Percentiles rank a stretch among this genome's conserved stretches.
Evolutionary conservation across 2,888 invertebrate genomes (phyloP).

Genomic region (Leistus spinibarbis): DNA sequence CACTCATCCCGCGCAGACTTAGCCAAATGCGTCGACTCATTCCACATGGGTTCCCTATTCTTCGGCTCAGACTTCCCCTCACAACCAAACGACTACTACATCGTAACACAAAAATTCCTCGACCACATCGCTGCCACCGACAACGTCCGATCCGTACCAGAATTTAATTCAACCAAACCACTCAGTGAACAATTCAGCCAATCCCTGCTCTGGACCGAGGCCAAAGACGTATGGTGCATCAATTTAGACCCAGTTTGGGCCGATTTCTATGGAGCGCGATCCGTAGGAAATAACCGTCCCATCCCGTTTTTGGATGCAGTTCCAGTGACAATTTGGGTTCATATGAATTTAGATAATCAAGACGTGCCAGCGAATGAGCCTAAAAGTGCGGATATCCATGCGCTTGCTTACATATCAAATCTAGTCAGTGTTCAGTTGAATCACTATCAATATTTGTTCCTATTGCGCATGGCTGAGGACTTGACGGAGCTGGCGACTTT

Average conservation of each 20-base stretch:
- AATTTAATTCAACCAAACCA: constrained; percentile 33
- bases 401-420: constrained; percentile 81
- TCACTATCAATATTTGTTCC: constrained; percentile 91
- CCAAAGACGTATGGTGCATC: constrained; percentile 88
- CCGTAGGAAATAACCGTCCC: constrained; percentile 73
- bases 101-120: constrained; percentile 82
- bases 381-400: constrained; percentile 73
- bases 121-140: constrained; percentile 66
- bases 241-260: constrained; percentile 91
- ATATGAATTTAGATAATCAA: constrained; percentile 56
- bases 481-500: constrained; percentile 80
- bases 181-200: constrained; percentile 52
- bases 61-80: constrained; percentile 82
- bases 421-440: constrained; percentile 89
- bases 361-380: constrained; percentile 34
- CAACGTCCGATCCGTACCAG: constrained; percentile 56
- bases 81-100: constrained; percentile 70
- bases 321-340: constrained; percentile 86
- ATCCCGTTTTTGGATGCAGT: constrained; percentile 85
- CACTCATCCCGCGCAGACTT: constrained; percentile 78
- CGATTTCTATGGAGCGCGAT: constrained; percentile 86
- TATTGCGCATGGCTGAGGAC: constrained; percentile 82
- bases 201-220: constrained; percentile 76
- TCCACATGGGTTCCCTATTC: constrained; percentile 76
- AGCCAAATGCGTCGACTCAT: constrained; percentile 77